These are phyloP conservation scores for Rotaria macrura DNA, from an alignment of 2,888 invertebrate genomes.

Conservation along the genomic window DNA sequence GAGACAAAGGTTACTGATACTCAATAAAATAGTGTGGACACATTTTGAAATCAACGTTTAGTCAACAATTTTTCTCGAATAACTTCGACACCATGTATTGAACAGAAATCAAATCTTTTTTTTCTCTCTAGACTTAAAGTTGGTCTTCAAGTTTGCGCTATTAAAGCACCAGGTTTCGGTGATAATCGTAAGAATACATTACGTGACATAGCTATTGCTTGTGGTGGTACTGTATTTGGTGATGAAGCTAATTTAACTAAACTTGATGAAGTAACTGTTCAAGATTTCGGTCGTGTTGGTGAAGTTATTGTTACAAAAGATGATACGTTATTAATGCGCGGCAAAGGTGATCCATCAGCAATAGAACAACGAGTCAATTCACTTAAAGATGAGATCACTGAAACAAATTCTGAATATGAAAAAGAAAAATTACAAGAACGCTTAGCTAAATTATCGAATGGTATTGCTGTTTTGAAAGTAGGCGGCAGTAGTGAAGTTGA, in stretches of 20 bases:
- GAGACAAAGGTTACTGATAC: too few relatives aligned
- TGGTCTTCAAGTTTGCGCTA: conserved; percentile 83
- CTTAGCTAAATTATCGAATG: conserved; percentile 75
- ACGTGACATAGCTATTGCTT: conserved; percentile 81
- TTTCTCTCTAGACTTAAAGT: conserved; percentile 70
- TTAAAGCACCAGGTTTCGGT: conserved; percentile 90
- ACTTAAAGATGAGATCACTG: conserved; percentile 74
- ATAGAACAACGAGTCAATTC: conserved; percentile 72
- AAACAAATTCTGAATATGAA: conserved; percentile 83
- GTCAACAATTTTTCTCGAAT: too few relatives aligned
- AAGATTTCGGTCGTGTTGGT: conserved; percentile 71
- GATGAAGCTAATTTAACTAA: conserved; percentile 82
- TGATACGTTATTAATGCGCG: conserved; percentile 73
- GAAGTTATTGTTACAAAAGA: conserved; percentile 89
- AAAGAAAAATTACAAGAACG: conserved; percentile 87
- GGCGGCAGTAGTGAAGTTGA: conserved; percentile 76
- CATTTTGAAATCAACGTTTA: too few relatives aligned
- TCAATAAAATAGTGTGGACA: too few relatives aligned
- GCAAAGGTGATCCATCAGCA: conserved; percentile 71
- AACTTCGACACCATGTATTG: too few relatives aligned
- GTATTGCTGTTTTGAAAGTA: conserved; percentile 59
- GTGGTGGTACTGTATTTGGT: conserved; percentile 80
- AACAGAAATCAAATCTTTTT: too few relatives aligned
- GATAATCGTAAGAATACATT: conserved; percentile 85
- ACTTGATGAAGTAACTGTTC: conserved; percentile 70